Conservation (phyloP, 1,140 invertebrate genomes). For the Pseudomyrmex flavicornis region DNA sequence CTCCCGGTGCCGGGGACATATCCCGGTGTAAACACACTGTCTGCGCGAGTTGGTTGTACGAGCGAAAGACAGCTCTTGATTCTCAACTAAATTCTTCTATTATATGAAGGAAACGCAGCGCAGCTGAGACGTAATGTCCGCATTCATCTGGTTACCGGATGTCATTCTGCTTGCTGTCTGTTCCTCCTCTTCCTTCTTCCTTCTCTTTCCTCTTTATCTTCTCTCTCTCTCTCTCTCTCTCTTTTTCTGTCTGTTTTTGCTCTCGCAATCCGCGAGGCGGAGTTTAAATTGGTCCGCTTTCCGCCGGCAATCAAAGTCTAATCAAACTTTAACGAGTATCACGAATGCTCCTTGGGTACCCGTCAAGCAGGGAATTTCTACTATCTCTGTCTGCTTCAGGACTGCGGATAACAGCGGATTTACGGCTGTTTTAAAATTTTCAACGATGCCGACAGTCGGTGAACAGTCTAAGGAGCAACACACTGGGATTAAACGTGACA, state of each 20-base stretch:
- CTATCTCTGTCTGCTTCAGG: conserved; percentile 27
- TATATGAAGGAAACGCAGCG: conserved; percentile 24
- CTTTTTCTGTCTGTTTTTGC: conserved; percentile 5
- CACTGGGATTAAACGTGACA: conserved; percentile 38
- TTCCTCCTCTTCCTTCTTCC: background rate
- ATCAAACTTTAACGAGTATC: conserved; percentile 79
- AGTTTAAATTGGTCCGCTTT: conserved; percentile 73
- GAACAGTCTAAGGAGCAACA: conserved; percentile 6
- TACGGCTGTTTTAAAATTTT: conserved; percentile 67
- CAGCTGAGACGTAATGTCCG: conserved; percentile 36
- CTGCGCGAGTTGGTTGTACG: background rate
- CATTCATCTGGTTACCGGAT: conserved; percentile 55
- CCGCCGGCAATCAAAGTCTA: conserved; percentile 77
- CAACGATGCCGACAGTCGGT: conserved; percentile 33
- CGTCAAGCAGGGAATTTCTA: conserved; percentile 59
- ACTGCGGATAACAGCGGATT: conserved; percentile 58
- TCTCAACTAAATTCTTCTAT: conserved; percentile 58
- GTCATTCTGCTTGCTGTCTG: conserved; percentile 35
- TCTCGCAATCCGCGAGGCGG: conserved; percentile 45
- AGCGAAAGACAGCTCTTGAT: conserved; percentile 39
- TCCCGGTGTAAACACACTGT: conserved; percentile 69
- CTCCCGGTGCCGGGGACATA: conserved; percentile 57
- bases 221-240: background rate
- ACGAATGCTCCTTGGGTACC: conserved; percentile 65
- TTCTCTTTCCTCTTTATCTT: background rate